Percentiles rank a stretch among this genome's conserved stretches.
Evolutionary conservation across 1,140 invertebrate species (phyloP).

Genomic region (Drosophila quadrilineata): DNA sequence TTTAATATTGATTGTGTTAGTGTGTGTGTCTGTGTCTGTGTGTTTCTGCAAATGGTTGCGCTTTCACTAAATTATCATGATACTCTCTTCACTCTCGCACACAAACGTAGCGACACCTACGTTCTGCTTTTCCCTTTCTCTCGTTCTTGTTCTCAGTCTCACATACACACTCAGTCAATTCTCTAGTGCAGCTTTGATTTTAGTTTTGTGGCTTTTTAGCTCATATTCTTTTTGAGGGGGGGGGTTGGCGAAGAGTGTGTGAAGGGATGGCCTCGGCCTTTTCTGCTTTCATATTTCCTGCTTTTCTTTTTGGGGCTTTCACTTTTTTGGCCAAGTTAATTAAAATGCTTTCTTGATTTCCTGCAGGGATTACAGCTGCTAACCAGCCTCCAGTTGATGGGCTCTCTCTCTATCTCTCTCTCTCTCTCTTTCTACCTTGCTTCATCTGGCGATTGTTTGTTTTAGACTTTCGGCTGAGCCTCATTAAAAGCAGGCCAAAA

Average conservation of each 20-base stretch:
- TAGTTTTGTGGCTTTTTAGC: constrained; percentile 55
- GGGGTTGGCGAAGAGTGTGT: too few relatives aligned
- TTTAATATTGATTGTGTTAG: constrained; percentile 74
- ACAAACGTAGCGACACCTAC: neutral
- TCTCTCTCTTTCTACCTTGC: neutral
- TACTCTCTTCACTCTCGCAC: constrained; percentile 20
- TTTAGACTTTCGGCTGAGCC: too few relatives aligned
- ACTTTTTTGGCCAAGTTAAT: constrained; percentile 66
- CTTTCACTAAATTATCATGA: constrained; percentile 76
- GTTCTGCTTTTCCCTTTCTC: too few relatives aligned
- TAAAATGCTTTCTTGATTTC: constrained; percentile 75
- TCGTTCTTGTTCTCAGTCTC: too few relatives aligned
- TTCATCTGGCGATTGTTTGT: neutral
- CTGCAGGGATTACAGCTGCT: constrained; percentile 65
- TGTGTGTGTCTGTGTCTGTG: constrained; percentile 8
- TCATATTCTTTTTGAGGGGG: constrained; percentile 9
- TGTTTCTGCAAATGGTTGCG: constrained; percentile 67
- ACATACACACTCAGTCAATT: constrained; percentile 15
- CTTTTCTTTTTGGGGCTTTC: constrained; percentile 26
- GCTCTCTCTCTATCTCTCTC: neutral
- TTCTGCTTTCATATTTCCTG: constrained; percentile 18
- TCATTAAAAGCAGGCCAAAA: too few relatives aligned
- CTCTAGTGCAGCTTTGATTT: constrained; percentile 27
- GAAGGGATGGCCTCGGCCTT: neutral
- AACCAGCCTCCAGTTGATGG: constrained; percentile 5